Conservation (phyloP, 2,888 invertebrate species). For the Fissipunctia ypsillon region DNA sequence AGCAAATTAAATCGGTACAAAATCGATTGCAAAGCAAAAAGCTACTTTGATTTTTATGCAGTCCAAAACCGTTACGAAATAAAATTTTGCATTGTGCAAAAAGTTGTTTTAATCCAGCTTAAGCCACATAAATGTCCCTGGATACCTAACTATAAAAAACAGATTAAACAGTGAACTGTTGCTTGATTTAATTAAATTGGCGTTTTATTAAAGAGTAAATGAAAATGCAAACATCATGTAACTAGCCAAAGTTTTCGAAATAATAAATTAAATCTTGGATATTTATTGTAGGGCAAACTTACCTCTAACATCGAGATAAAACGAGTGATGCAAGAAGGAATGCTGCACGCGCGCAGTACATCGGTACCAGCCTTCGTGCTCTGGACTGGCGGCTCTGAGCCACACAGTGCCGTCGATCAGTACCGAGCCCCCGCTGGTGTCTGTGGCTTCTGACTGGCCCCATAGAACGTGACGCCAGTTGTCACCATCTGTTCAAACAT, state of each 20-base stretch:
- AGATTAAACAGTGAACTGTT: conserved; percentile 5
- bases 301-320: conserved; percentile 87
- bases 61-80: background rate
- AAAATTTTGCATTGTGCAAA: background rate
- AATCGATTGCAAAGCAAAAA: background rate
- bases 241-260: background rate
- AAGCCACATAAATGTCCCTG: background rate
- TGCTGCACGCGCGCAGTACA: conserved; percentile 93
- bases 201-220: background rate
- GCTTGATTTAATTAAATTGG: background rate
- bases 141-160: background rate
- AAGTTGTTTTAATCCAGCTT: background rate
- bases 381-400: conserved; percentile 93
- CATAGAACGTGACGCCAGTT: conserved; percentile 87
- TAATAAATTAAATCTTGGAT: too few species aligned
- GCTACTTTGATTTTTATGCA: background rate
- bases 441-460: conserved; percentile 84
- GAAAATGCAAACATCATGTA: background rate
- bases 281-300: conserved; percentile 34
- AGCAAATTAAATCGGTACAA: background rate
- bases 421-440: conserved; percentile 89
- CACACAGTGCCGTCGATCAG: conserved; percentile 94
- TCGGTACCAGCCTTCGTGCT: conserved; percentile 96
- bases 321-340: conserved; percentile 84
- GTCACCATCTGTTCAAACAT: conserved; percentile 78